phyloP scores from a whole-genome alignment of 2,888 invertebrate species.

The Listrodromus nycthemerus region DNA sequence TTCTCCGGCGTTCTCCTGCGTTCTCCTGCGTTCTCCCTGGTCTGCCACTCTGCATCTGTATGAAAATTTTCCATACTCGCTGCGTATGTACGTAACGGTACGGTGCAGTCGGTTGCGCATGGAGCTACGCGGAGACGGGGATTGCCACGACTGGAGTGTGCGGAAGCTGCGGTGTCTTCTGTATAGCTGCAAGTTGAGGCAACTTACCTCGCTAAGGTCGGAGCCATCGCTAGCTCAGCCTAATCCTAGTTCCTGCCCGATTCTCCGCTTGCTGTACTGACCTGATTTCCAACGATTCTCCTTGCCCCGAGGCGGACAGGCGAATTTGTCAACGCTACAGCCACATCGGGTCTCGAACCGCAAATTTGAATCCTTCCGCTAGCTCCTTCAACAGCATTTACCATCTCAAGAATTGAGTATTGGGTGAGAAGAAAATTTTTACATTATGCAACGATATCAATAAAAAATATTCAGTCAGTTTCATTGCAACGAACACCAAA shows the following conservation, averaged over 20 bases:
- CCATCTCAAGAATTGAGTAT: no score
- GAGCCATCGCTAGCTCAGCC: not conserved
- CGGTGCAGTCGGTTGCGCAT: slow-evolving; percentile 13
- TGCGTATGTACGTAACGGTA: not conserved
- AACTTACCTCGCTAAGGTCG: slow-evolving; percentile 28
- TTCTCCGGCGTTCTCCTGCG: slow-evolving; percentile 27
- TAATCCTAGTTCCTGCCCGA: slow-evolving; percentile 51
- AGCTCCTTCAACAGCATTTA: not conserved
- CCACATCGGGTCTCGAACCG: slow-evolving; percentile 38
- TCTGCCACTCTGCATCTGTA: slow-evolving; percentile 41
- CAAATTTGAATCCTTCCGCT: not conserved
- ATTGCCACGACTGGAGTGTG: not conserved
- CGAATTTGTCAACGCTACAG: slow-evolving; percentile 27
- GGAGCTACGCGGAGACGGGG: slow-evolving; percentile 7
- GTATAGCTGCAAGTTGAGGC: slow-evolving; percentile 41
- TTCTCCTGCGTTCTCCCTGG: slow-evolving; percentile 27
- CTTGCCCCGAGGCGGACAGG: slow-evolving; percentile 40
- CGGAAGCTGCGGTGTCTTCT: slow-evolving; percentile 20
- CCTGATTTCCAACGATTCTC: slow-evolving; percentile 31
- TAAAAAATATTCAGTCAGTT: no score
- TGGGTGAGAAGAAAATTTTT: no score
- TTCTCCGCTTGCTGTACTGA: slow-evolving; percentile 51
- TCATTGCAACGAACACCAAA: no score
- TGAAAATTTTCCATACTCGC: slow-evolving; percentile 48
- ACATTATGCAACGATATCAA: no score